These are phyloP conservation scores for Hydrozoanthus tunicans DNA, from an alignment of 64 coral and sea anemone species.

Conservation along the genomic window DNA sequence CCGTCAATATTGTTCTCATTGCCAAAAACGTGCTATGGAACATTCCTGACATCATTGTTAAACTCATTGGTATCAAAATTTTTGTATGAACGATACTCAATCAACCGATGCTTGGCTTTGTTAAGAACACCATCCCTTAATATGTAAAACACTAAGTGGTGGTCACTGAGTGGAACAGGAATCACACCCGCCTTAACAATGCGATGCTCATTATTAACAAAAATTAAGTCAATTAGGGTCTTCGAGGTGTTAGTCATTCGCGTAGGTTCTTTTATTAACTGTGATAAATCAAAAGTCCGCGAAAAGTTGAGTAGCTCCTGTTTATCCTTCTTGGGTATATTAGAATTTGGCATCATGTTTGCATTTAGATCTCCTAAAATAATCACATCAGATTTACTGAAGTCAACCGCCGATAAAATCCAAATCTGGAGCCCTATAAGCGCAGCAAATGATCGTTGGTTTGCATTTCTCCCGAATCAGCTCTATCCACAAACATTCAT, in stretches of 20 bases:
- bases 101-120: constrained; percentile 7
- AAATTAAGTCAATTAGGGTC: constrained; percentile 9
- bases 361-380: constrained; percentile 30
- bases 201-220: no score
- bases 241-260: background rate
- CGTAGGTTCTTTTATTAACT: constrained; percentile 18
- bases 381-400: constrained; percentile 57
- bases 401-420: constrained; percentile 27
- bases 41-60: background rate
- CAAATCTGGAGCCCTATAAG: constrained; percentile 55
- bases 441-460: constrained; percentile 49
- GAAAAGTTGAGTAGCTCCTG: no score
- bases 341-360: no score
- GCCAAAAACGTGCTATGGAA: no score
- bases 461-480: background rate
- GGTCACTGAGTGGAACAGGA: constrained; percentile 12
- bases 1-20: no score
- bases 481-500: background rate
- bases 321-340: no score
- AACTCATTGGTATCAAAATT: constrained; percentile 42
- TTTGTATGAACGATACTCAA: background rate
- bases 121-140: constrained; percentile 43
- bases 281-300: background rate
- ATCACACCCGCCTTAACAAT: no score
- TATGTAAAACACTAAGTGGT: constrained; percentile 52